Conservation (phyloP, 2,888 invertebrate species). For the Invenusta paracnida region DNA sequence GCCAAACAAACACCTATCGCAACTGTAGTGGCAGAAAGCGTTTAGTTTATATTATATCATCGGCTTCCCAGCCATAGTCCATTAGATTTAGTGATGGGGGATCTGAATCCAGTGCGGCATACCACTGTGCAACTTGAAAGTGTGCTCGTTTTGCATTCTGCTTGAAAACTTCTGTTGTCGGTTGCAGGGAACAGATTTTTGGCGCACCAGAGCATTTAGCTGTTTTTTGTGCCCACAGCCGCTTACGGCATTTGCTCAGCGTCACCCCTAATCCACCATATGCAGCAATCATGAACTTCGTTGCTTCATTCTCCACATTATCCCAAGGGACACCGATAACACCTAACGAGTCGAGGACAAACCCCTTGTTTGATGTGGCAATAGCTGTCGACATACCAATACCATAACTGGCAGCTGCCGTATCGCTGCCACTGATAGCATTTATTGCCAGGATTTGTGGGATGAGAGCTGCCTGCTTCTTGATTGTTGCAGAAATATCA, state of each 20-base stretch:
- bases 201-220: constrained; percentile 5
- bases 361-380: constrained; percentile 15
- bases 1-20: neutral
- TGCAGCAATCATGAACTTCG: neutral
- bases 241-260: neutral
- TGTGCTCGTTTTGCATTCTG: constrained; percentile 23
- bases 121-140: constrained; percentile 6
- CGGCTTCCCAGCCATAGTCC: constrained; percentile 23
- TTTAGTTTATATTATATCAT: neutral
- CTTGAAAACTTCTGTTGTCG: constrained; percentile 8
- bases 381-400: constrained; percentile 16
- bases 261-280: constrained; percentile 1
- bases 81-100: neutral
- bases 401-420: neutral
- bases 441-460: neutral
- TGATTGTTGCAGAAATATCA: constrained; percentile 36
- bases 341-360: neutral
- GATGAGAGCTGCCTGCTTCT: constrained; percentile 15
- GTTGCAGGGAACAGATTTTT: neutral
- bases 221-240: neutral
- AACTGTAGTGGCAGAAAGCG: neutral
- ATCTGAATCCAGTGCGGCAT: constrained; percentile 20
- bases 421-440: constrained; percentile 4
- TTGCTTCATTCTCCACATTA: neutral
- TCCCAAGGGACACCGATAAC: neutral